Evolutionary conservation across 2,797 vertebrate genomes (phyloP).

Genomic region (Cephalopachus bancanus): DNA sequence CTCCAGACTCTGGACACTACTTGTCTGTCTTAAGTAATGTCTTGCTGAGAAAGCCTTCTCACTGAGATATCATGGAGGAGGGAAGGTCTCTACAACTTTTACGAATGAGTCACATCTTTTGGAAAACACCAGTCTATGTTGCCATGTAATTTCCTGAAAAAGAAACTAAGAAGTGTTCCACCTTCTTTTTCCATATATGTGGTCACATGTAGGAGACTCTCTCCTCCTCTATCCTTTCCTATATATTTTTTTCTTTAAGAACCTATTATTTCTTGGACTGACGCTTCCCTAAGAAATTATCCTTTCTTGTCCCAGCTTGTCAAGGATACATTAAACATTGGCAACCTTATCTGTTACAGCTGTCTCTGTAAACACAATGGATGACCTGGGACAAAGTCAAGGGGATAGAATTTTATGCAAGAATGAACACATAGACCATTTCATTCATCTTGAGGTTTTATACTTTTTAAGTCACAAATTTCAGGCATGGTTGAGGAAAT

Average conservation of each 20-base stretch:
- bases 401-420: background rate
- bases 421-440: background rate
- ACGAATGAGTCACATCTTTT: no score
- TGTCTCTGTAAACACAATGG: background rate
- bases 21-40: background rate
- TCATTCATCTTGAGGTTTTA: background rate
- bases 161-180: background rate
- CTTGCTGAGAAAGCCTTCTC: background rate
- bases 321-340: background rate
- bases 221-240: background rate
- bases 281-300: background rate
- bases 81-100: background rate
- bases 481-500: background rate
- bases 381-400: background rate
- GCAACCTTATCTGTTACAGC: background rate
- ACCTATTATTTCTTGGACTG: background rate
- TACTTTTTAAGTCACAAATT: conserved; percentile 17
- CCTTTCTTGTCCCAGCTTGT: background rate
- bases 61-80: background rate
- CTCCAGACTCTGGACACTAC: background rate
- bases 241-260: background rate
- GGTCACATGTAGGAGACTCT: no score
- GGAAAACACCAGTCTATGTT: background rate
- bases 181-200: background rate
- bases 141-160: background rate